A percentile compares a stretch with the other conserved stretches of the same genome.
phyloP scores from a whole-genome alignment of 2,888 invertebrate genomes.

The Stenchaetothrips biformis region DNA sequence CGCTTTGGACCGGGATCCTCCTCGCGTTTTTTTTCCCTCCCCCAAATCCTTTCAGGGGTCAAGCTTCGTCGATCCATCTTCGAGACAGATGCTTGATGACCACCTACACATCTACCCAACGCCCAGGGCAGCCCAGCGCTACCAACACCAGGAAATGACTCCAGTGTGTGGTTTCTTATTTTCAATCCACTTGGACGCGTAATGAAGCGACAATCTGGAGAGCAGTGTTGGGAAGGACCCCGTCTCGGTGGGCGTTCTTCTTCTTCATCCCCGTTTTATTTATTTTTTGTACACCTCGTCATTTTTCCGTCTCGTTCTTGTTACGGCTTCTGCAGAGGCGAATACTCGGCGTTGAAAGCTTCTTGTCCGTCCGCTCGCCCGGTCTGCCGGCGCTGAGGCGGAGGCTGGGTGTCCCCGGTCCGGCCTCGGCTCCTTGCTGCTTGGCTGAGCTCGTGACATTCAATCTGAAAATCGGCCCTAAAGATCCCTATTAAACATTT shows the following conservation, averaged over 20 bases:
- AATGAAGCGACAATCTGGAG: neutral
- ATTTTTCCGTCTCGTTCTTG: neutral
- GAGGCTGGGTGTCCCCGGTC: no score
- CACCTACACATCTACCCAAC: constrained; percentile 12
- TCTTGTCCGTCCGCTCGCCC: neutral
- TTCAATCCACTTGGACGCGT: neutral
- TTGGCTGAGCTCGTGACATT: constrained; percentile 18
- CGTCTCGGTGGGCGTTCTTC: neutral
- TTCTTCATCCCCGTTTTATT: neutral
- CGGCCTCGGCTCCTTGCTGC: neutral
- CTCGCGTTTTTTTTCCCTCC: no score
- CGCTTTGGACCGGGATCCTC: no score
- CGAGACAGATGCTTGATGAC: neutral
- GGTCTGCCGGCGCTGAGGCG: neutral
- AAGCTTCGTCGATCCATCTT: neutral
- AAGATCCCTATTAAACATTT: constrained; percentile 25
- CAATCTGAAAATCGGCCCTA: constrained; percentile 21
- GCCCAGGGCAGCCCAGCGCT: neutral
- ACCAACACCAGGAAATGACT: neutral
- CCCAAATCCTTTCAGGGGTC: neutral
- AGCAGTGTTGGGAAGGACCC: neutral
- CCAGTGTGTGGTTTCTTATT: constrained; percentile 1
- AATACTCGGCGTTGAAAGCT: neutral
- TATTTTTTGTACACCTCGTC: neutral
- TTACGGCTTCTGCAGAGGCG: no score